These are phyloP conservation scores for Bergia puertoricense DNA, from an alignment of 92 coral and sea anemone species.

Conservation along the genomic window DNA sequence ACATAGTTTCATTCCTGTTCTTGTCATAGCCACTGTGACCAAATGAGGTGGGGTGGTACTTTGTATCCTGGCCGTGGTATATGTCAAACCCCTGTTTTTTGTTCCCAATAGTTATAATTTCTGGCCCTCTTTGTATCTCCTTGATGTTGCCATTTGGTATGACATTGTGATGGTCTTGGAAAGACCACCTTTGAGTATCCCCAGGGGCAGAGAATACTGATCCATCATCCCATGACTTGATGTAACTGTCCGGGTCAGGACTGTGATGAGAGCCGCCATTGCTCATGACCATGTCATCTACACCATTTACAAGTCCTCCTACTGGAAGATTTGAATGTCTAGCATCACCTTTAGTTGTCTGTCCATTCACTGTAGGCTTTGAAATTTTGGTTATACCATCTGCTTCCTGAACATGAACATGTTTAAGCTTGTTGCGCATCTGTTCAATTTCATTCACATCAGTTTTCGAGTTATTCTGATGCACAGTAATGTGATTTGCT, in stretches of 20 bases:
- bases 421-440: constrained; percentile 65
- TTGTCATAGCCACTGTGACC: constrained; percentile 22
- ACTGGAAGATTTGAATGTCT: constrained; percentile 10
- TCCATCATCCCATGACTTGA: constrained; percentile 31
- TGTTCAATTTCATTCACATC: constrained; percentile 50
- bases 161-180: neutral
- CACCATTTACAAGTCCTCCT: constrained; percentile 6
- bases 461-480: neutral
- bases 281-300: neutral
- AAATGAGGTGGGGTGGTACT: constrained; percentile 35
- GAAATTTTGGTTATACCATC: neutral
- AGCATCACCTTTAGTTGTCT: constrained; percentile 38
- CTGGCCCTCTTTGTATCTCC: constrained; percentile 1
- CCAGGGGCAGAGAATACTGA: constrained; percentile 14
- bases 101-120: neutral
- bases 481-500: neutral
- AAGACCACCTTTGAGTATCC: constrained; percentile 1
- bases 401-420: constrained; percentile 46
- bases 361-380: constrained; percentile 16
- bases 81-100: constrained; percentile 24
- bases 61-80: constrained; percentile 23
- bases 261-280: neutral
- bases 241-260: neutral
- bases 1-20: constrained; percentile 37
- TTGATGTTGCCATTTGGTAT: constrained; percentile 35